These are phyloP conservation scores for Sycobia sp. DNA, from an alignment of 1,140 invertebrate species.

Conservation along the genomic window DNA sequence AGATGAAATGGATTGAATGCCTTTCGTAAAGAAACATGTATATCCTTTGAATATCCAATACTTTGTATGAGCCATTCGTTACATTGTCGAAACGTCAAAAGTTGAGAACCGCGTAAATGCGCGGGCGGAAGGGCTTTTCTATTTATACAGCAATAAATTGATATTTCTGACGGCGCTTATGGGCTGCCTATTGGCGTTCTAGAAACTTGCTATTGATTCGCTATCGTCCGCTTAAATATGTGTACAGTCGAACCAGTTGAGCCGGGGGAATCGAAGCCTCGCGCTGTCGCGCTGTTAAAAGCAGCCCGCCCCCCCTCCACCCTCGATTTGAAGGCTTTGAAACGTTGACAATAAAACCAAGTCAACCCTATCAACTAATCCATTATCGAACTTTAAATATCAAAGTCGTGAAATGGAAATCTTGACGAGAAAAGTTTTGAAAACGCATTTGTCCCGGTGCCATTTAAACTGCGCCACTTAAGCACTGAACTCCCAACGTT, in stretches of 20 bases:
- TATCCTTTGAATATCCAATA: no score
- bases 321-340: conserved; percentile 11
- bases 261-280: conserved; percentile 2
- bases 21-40: no score
- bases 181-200: not conserved
- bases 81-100: no score
- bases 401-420: not conserved
- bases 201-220: conserved; percentile 21
- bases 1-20: no score
- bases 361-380: conserved; percentile 4
- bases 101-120: no score
- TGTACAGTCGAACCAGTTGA: no score
- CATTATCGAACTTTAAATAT: conserved; percentile 12
- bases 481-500: no score
- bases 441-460: no score
- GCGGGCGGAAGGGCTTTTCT: not conserved
- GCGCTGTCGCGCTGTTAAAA: not conserved
- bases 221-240: not conserved
- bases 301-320: no score
- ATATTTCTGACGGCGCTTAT: conserved; percentile 2
- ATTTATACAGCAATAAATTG: conserved; percentile 19
- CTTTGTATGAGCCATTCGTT: no score
- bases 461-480: no score
- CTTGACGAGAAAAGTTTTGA: not conserved
- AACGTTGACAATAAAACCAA: conserved; percentile 17